phyloP scores from a whole-genome alignment of 2,113 vertebrate genomes.

The Promerops cafer region DNA sequence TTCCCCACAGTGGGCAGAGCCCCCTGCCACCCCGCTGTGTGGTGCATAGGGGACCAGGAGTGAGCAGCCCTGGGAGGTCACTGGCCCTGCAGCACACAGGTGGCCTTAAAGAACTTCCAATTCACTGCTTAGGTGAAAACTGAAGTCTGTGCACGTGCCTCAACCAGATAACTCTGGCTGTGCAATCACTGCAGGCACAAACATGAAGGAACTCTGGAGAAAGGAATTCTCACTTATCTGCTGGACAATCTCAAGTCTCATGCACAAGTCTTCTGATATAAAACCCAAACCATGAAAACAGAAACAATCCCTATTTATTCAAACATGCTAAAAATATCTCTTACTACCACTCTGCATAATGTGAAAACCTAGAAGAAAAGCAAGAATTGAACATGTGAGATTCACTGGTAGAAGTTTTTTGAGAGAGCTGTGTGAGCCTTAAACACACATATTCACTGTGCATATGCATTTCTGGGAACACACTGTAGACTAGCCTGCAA shows the following conservation, averaged over 20 bases:
- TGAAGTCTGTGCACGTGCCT: background rate
- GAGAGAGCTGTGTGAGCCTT: background rate
- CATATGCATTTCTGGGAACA: background rate
- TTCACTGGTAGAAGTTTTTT: background rate
- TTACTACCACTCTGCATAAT: background rate
- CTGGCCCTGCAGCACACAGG: rapidly evolving
- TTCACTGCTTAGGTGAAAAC: background rate
- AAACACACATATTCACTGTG: background rate
- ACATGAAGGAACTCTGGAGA: background rate
- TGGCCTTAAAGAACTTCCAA: background rate
- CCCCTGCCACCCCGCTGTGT: rapidly evolving
- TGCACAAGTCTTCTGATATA: background rate
- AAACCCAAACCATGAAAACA: background rate
- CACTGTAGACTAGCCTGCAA: background rate
- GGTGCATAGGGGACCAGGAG: background rate
- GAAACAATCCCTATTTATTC: background rate
- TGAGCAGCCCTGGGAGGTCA: background rate
- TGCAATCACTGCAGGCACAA: background rate
- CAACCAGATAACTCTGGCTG: background rate
- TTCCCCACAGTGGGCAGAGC: background rate
- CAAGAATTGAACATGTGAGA: background rate
- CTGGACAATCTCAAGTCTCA: background rate
- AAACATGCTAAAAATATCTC: background rate
- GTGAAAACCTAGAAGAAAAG: background rate
- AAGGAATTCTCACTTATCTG: background rate